A percentile compares a stretch with the other conserved stretches of the same genome.
Conservation (phyloP, 2,797 vertebrate species). For the Chiropotes sagulatus region DNA sequence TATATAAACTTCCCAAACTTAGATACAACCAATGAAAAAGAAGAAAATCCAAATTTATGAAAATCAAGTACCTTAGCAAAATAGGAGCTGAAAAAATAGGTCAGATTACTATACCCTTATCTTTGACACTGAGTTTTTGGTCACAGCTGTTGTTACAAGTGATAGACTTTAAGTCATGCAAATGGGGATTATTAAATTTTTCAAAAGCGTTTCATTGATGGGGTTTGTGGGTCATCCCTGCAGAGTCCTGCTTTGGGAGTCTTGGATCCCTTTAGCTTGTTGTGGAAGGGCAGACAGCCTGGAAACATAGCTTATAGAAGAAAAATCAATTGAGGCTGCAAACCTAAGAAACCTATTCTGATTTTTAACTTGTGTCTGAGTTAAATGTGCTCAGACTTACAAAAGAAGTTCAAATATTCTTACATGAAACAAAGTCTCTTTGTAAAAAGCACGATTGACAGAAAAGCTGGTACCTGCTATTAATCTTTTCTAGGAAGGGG, state of each 20-base stretch:
- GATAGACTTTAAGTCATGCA: not conserved
- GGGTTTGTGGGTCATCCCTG: not conserved
- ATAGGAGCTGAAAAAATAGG: not conserved
- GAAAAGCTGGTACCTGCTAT: not conserved
- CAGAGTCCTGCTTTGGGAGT: not conserved
- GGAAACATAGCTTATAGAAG: not conserved
- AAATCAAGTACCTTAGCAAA: not conserved
- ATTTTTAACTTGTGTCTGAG: not conserved
- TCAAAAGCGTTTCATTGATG: not conserved
- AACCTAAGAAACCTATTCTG: not conserved
- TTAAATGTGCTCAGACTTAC: slow-evolving; percentile 5
- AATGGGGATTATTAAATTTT: not conserved
- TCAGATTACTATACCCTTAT: not conserved
- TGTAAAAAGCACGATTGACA: not conserved
- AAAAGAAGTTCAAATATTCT: slow-evolving; percentile 1
- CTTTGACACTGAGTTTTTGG: not conserved
- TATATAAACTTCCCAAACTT: not conserved
- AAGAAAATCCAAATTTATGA: not conserved
- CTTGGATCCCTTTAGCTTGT: not conserved
- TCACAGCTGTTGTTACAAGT: not conserved
- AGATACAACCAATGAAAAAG: not conserved
- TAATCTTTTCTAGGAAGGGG: not conserved
- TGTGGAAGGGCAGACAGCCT: not conserved
- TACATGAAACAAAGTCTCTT: not conserved
- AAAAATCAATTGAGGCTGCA: not conserved